Conservation (phyloP, 2,888 invertebrate species). For the Erebia ligea region DNA sequence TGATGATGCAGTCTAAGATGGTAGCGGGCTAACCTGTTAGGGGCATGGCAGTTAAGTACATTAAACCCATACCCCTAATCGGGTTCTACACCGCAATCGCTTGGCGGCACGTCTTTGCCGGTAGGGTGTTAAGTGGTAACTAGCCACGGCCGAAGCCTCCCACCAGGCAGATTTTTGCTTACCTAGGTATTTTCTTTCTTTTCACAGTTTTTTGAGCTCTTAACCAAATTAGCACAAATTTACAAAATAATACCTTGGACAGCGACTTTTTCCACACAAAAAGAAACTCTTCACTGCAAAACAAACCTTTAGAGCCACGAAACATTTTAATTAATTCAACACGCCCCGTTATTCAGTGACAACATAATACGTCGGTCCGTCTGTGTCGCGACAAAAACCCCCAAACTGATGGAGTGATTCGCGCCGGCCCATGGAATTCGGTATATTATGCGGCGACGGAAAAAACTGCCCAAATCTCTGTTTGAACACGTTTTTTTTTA, state of each 20-base stretch:
- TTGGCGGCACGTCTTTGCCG: too few relatives aligned
- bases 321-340: slow-evolving; percentile 40
- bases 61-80: too few relatives aligned
- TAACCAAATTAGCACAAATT: too few relatives aligned
- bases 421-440: slow-evolving; percentile 41
- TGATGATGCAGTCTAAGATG: too few relatives aligned
- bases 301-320: slow-evolving; percentile 4
- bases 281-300: not conserved
- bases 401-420: slow-evolving; percentile 64
- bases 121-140: too few relatives aligned
- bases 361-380: slow-evolving; percentile 45
- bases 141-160: not conserved
- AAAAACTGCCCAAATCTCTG: slow-evolving; percentile 11
- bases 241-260: not conserved
- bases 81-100: too few relatives aligned
- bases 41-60: too few relatives aligned
- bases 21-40: too few relatives aligned
- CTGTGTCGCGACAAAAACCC: slow-evolving; percentile 45
- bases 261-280: not conserved
- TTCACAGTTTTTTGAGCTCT: too few relatives aligned
- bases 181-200: too few relatives aligned
- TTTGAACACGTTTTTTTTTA: not conserved
- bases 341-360: slow-evolving; percentile 45
- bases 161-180: too few relatives aligned
- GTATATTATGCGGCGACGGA: slow-evolving; percentile 17